Evolutionary conservation across 2,888 invertebrate species (phyloP).

Genomic region (Dichetophora obliterata): DNA sequence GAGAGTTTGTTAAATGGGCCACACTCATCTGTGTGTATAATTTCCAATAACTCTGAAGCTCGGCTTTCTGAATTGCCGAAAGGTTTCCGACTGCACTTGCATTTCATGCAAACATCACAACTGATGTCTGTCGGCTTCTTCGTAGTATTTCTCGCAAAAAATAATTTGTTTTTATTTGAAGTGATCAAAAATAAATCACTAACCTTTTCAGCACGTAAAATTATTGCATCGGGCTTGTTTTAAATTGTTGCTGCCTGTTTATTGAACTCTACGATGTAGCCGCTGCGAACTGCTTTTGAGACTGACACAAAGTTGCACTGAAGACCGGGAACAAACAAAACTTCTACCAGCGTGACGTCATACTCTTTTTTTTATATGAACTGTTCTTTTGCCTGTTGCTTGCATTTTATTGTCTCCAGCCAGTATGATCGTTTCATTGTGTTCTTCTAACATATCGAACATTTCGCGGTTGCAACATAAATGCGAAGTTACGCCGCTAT

Average conservation of each 20-base stretch:
- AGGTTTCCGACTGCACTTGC: too few relatives aligned
- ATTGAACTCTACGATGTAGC: conserved; percentile 23
- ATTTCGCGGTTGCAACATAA: too few relatives aligned
- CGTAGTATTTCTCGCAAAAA: background rate
- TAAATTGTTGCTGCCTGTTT: background rate
- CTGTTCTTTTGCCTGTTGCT: conserved; percentile 28
- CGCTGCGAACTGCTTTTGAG: too few relatives aligned
- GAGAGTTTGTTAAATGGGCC: conserved; percentile 30
- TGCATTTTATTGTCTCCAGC: conserved; percentile 35
- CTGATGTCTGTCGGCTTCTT: conserved; percentile 1
- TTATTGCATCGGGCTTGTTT: background rate
- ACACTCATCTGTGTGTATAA: conserved; percentile 37
- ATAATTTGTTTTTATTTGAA: background rate
- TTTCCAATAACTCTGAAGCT: too few relatives aligned
- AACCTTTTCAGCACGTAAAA: too few relatives aligned
- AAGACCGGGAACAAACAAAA: too few relatives aligned
- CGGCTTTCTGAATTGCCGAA: too few relatives aligned
- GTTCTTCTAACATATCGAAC: conserved; percentile 27
- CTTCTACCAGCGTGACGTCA: conserved; percentile 20
- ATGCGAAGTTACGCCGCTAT: too few relatives aligned
- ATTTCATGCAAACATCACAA: conserved; percentile 7
- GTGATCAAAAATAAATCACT: conserved; percentile 16
- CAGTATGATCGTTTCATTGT: conserved; percentile 29
- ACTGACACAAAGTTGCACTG: conserved; percentile 40
- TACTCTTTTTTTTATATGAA: background rate